Conservation (phyloP, 2,113 vertebrate genomes). For the Hippocampus zosterae region DNA sequence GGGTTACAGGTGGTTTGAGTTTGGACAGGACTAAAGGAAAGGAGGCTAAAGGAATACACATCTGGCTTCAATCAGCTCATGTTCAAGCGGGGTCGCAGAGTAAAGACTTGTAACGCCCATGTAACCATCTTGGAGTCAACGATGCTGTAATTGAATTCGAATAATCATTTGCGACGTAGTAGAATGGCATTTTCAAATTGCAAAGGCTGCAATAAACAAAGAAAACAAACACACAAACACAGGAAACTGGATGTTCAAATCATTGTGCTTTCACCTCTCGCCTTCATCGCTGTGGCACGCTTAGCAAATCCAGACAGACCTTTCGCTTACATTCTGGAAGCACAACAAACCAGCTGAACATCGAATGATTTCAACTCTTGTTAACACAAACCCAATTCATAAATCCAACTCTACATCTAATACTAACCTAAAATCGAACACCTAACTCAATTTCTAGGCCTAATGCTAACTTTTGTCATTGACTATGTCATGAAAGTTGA, state of each 20-base stretch:
- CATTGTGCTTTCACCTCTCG: constrained; percentile 5
- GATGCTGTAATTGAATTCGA: not conserved
- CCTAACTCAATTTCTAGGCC: too few species aligned
- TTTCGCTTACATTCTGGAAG: not conserved
- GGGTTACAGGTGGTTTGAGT: constrained; percentile 69
- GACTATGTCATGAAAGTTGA: too few species aligned
- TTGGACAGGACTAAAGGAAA: constrained; percentile 38
- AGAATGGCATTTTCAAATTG: not conserved
- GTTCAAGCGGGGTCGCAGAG: constrained; percentile 3
- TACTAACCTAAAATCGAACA: not conserved
- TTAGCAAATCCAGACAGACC: not conserved
- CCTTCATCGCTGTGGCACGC: constrained; percentile 8
- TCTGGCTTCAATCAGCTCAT: constrained; percentile 63
- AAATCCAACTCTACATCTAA: not conserved
- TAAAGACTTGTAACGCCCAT: not conserved
- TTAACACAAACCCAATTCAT: not conserved
- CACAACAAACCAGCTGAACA: not conserved
- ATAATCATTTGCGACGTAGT: not conserved
- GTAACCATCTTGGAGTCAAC: not conserved
- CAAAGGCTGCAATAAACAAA: too few species aligned
- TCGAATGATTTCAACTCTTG: not conserved
- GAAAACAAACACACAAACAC: too few species aligned
- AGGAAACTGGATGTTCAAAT: constrained; percentile 14
- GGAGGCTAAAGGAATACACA: too few species aligned
- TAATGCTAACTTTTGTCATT: too few species aligned